Evolutionary conservation across 2,113 vertebrate genomes (phyloP), one percentile per base, ranked within the genome.

Genomic region (Saguinus midas): DNA sequence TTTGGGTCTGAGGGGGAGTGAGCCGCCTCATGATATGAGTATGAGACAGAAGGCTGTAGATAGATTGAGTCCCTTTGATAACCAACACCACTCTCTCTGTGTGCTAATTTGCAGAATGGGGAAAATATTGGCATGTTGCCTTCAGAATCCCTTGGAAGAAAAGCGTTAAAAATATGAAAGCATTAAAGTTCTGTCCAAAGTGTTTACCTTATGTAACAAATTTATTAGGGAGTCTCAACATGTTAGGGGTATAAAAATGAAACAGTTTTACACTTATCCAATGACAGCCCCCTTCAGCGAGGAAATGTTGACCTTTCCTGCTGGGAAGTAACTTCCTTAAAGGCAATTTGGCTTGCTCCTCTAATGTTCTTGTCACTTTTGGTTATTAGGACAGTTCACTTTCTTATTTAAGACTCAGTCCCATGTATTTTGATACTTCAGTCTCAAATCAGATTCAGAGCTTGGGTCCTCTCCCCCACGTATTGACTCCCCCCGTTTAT

Each of bases 1-100:
- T 96, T 96, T 97, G 96, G 90, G 92, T 91, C 85, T 93, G 96
- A 95, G 88, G 84, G 75, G 87, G 76, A 90, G 87, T 82, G 61
- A 58, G 66, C 92, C 70, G 81, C 76, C 85, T 88, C 58, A 0
- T 73, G 87, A 85, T n/a, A 20, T 18, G 90, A 48, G 57, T 14
- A 25, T 87, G 72, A 90, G 84, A 85, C 95, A 92, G 97, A 90
- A 95, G 96, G 70, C 80, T 82, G 72, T 10, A 20, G 79, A 90
- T 1, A 14, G 70, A 35, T 50, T 9, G 32, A 78, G 76, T 5
- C 37, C 83, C 93, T 91, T 61, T 45, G 87, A 64, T 93, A 94
- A 84, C 87, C 90, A 89, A 48, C 16, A 6, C 57, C 9, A 3
- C 48, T 27, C 48, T 70, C 35, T 68, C 12, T 21, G 61, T 35